These are phyloP conservation scores for Alexandromys fortis DNA, from an alignment of 2,113 vertebrate genomes.

Conservation along the genomic window DNA sequence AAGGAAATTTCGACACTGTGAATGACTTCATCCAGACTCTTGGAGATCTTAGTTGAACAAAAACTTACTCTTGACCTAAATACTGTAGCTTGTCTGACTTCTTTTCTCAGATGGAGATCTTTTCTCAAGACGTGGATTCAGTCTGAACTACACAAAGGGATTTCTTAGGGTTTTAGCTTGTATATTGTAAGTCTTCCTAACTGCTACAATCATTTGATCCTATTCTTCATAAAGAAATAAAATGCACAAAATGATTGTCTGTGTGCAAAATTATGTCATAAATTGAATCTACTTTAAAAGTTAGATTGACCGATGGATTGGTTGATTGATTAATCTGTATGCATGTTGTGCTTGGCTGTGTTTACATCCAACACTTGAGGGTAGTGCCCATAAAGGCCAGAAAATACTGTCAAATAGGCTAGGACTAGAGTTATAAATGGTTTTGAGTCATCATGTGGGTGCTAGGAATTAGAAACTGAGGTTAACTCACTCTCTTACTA, in stretches of 20 bases:
- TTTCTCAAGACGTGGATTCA: background rate
- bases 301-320: background rate
- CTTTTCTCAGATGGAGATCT: background rate
- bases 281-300: background rate
- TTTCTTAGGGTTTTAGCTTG: background rate
- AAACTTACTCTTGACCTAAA: background rate
- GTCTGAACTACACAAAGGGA: no score
- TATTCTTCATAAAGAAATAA: background rate
- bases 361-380: background rate
- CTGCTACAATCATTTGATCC: background rate
- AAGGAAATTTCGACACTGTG: background rate
- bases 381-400: background rate
- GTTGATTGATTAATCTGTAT: background rate
- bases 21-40: no score
- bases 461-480: background rate
- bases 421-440: background rate
- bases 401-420: background rate
- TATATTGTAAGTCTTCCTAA: background rate
- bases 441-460: background rate
- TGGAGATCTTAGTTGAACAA: background rate
- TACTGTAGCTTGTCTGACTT: background rate
- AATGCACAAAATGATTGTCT: background rate
- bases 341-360: background rate
- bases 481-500: accelerated
- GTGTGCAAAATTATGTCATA: no score